Base-by-base conservation (phyloP, 1,140 invertebrate species). In the Limonius californicus region DNA sequence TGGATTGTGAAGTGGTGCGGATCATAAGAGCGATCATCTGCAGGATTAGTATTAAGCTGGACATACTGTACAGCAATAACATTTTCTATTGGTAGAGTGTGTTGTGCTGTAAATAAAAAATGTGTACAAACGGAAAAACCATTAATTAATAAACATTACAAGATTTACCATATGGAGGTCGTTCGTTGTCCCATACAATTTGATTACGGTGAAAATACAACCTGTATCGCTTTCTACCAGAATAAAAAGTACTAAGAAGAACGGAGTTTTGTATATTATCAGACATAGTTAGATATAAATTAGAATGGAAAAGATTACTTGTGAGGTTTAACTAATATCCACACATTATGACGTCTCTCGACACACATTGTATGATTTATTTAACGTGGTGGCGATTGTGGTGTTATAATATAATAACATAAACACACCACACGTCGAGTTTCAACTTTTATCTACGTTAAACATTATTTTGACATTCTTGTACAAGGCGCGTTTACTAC, bases 201-300 rank as follows among this genome's bases (percentile, higher is more conserved):
- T 78, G 82, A 59, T 81, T 80, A 23, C 79, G 80, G 76, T 87
- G 84, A 65, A 87, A 84, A 72, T 86, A 84, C n/a, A 86, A 84
- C 54, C 81, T 79, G 66, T 82, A 84, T 63, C 82, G 78, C 74
- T 85, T 87, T 65, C 84, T 85, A 62, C 81, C 81, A 53, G 83
- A 80, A 30, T 83, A 72, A 69, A 87, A 87, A 53, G 83, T 85
- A 64, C 80, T 85, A 14, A 87, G 74, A 30, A 87, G 72, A 45
- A 87, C 81, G n/a, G 70, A 68, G 30, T 72, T 66, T 63, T 74
- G 64, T 1, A 59, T 60, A 53, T 66, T 61, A 59, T 72, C 66
- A 3, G 66, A 61, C 70, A 71, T 71, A 27, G 20, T 59, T 32
- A 0, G 8, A 6, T 18, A 9, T 57, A 47, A 59, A 45, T 45